phyloP scores from a whole-genome alignment of 2,888 invertebrate species.

The Perdita meconis region DNA sequence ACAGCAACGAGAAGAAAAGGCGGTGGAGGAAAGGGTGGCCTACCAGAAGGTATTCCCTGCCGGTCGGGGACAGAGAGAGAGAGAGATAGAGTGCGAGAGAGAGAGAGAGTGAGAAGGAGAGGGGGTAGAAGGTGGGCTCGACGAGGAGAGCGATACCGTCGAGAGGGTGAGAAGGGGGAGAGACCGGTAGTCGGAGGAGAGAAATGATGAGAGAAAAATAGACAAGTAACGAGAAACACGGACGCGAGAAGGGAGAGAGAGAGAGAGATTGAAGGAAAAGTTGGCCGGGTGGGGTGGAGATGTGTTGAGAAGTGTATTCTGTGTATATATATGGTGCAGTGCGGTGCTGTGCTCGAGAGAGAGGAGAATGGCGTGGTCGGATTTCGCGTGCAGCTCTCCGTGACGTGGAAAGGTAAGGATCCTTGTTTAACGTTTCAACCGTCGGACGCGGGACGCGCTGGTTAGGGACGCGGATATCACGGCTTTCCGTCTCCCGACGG shows the following conservation, averaged over 20 bases:
- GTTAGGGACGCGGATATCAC: slow-evolving; percentile 1
- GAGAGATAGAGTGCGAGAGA: slow-evolving; percentile 42
- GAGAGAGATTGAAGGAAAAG: slow-evolving; percentile 30
- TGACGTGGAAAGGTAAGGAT: slow-evolving; percentile 76
- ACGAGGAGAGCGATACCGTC: slow-evolving; percentile 32
- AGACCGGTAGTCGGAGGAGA: slow-evolving; percentile 47
- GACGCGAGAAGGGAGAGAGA: slow-evolving; percentile 26
- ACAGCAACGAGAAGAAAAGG: slow-evolving; percentile 51
- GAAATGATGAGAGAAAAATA: slow-evolving; percentile 46
- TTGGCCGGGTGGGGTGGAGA: slow-evolving; percentile 46
- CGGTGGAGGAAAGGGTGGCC: slow-evolving; percentile 64
- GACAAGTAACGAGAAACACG: slow-evolving; percentile 40
- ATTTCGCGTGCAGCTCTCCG: slow-evolving; percentile 75
- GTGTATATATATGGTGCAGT: slow-evolving; percentile 77
- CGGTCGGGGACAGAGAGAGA: slow-evolving; percentile 51
- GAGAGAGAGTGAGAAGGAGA: slow-evolving; percentile 27
- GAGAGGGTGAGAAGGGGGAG: slow-evolving; percentile 34
- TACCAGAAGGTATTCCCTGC: slow-evolving; percentile 54
- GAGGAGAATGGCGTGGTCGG: slow-evolving; percentile 77
- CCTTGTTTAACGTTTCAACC: not conserved
- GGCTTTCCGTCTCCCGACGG: slow-evolving; percentile 7
- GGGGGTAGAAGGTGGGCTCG: slow-evolving; percentile 25
- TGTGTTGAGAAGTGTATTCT: slow-evolving; percentile 67
- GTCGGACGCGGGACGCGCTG: not conserved
- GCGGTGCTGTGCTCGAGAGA: slow-evolving; percentile 76